Percentiles rank a stretch among this genome's conserved stretches.
These are phyloP conservation scores for Aratinga solstitialis DNA, from an alignment of 2,797 vertebrate genomes.

Conservation along the genomic window DNA sequence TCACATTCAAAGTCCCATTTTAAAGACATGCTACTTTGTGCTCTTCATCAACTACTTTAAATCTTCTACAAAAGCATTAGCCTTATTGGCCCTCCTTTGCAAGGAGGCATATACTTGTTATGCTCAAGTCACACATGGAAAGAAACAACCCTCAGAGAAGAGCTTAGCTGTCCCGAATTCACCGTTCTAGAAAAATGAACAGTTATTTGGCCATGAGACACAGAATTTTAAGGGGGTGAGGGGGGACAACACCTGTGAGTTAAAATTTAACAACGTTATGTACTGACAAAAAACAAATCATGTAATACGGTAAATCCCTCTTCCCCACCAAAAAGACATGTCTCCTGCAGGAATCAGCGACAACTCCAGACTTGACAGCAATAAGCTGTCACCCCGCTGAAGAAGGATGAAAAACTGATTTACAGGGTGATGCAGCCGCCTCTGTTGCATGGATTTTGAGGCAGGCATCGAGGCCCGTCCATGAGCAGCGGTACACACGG, in stretches of 20 bases:
- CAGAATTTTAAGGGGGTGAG: not conserved
- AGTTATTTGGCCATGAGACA: not conserved
- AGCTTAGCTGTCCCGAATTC: not conserved
- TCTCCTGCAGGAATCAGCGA: not conserved
- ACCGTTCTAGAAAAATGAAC: not conserved
- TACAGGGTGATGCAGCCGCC: accelerated
- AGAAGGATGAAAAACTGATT: not conserved
- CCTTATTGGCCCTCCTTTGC: not conserved
- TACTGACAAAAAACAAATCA: not conserved
- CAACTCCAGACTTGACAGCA: not conserved
- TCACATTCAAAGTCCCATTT: not conserved
- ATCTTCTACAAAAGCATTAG: not conserved
- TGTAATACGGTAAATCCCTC: not conserved
- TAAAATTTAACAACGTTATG: not conserved
- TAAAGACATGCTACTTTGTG: not conserved
- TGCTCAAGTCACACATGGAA: not conserved
- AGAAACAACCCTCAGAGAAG: not conserved
- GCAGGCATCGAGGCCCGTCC: not conserved
- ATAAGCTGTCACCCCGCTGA: not conserved
- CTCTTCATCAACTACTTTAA: not conserved
- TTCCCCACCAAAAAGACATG: accelerated
- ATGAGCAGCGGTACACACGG: not conserved
- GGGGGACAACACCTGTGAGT: not conserved
- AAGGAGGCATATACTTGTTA: not conserved
- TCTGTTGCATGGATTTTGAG: too few relatives aligned